Evolutionary conservation across 2,888 invertebrate species (phyloP).

Genomic region (Octonoba sinensis): DNA sequence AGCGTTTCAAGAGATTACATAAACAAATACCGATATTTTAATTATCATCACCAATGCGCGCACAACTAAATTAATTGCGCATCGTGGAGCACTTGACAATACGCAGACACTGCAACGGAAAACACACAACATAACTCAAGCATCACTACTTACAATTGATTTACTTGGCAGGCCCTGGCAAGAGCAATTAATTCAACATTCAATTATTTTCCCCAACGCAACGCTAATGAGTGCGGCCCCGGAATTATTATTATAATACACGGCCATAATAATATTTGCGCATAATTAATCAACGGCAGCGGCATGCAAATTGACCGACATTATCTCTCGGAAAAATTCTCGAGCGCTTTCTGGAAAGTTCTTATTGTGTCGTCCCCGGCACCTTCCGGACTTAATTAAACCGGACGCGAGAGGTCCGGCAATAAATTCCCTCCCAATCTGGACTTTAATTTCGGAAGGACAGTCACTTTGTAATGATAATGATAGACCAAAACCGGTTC

Average conservation of each 20-base stretch:
- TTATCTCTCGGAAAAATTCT: conserved; percentile 8
- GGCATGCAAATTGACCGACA: conserved; percentile 36
- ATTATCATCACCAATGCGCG: too few relatives aligned
- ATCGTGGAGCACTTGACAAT: too few relatives aligned
- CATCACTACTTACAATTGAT: conserved; percentile 34
- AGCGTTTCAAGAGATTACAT: too few relatives aligned
- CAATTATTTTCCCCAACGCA: conserved; percentile 34
- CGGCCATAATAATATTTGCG: conserved; percentile 50
- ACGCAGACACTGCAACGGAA: background rate
- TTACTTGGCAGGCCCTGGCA: conserved; percentile 4
- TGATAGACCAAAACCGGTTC: conserved; percentile 3
- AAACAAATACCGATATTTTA: too few relatives aligned
- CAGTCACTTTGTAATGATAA: conserved; percentile 58
- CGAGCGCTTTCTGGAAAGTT: too few relatives aligned
- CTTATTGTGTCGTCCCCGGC: background rate
- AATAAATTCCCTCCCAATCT: conserved; percentile 11
- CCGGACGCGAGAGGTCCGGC: background rate
- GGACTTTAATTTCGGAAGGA: conserved; percentile 36
- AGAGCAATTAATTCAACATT: conserved; percentile 44
- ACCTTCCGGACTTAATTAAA: conserved; percentile 47
- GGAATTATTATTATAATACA: conserved; percentile 23
- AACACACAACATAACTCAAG: conserved; percentile 29
- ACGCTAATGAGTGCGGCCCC: conserved; percentile 28
- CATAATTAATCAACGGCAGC: conserved; percentile 45
- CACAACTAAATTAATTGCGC: too few relatives aligned